These are phyloP conservation scores for Halisarca cf. caerulea DNA, from an alignment of 37 sponge, comb jelly and placozoan species.

Conservation along the genomic window DNA sequence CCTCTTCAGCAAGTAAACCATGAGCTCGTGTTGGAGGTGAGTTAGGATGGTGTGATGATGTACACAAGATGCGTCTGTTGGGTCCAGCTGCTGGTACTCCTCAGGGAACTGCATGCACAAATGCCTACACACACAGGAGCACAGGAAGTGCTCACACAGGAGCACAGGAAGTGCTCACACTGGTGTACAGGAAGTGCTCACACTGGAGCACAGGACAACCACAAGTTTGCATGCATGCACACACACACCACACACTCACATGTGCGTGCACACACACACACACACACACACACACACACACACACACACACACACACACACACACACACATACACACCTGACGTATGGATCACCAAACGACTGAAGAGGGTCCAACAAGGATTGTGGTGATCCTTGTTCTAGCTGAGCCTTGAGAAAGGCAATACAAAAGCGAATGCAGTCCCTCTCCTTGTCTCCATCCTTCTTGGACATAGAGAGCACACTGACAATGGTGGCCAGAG, in stretches of 20 bases:
- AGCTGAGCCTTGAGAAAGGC: conserved; percentile 15
- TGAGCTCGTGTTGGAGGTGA: conserved; percentile 69
- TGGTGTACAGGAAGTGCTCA: background rate
- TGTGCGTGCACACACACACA: too few species aligned
- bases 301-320: conserved; percentile 6
- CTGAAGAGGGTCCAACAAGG: conserved; percentile 47
- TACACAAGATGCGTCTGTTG: background rate
- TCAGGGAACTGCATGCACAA: conserved; percentile 71
- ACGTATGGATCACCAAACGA: conserved; percentile 98
- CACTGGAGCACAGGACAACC: background rate
- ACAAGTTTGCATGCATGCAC: background rate
- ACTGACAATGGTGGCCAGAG: conserved; percentile 84
- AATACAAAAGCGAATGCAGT: conserved; percentile 74
- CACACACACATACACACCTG: conserved; percentile 50
- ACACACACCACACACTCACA: conserved; percentile 1
- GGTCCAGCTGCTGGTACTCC: conserved; percentile 28
- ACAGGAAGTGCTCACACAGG: background rate
- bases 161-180: background rate
- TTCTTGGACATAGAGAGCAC: conserved; percentile 90
- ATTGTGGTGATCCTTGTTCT: conserved; percentile 44
- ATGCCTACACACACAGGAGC: conserved; percentile 33
- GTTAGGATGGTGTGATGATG: conserved; percentile 20
- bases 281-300: background rate
- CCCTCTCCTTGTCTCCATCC: conserved; percentile 69
- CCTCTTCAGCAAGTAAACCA: conserved; percentile 81